Conservation (phyloP, 1,140 invertebrate species). For the Pseudomyrmex flavicornis region DNA sequence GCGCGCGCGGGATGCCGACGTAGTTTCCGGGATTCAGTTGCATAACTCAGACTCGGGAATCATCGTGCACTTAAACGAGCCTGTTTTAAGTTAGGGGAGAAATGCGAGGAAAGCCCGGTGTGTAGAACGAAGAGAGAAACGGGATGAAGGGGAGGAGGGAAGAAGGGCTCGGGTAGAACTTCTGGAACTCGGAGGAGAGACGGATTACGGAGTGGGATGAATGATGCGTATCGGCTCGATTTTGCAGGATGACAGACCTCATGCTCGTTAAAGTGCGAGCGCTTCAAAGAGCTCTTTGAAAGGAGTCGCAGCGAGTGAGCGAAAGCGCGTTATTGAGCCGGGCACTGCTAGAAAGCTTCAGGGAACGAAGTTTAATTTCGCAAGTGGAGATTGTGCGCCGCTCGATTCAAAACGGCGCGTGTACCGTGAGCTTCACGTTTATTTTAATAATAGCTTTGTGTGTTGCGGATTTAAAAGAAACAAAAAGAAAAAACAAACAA, state of each 20-base stretch:
- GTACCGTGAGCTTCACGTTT: conserved; percentile 26
- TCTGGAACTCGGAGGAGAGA: conserved; percentile 38
- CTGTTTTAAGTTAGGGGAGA: conserved; percentile 44
- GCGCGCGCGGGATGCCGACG: conserved; percentile 9
- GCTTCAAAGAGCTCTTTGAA: conserved; percentile 62
- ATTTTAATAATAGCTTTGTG: conserved; percentile 21
- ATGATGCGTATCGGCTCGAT: conserved; percentile 64
- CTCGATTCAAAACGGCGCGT: conserved; percentile 4
- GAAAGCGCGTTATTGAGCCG: conserved; percentile 52
- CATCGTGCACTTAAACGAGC: conserved; percentile 68
- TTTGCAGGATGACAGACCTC: conserved; percentile 44
- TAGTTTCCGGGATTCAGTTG: conserved; percentile 10
- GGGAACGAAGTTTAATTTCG: conserved; percentile 58
- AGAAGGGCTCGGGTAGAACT: conserved; percentile 30
- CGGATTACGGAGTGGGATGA: conserved; percentile 62
- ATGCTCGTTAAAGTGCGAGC: conserved; percentile 57
- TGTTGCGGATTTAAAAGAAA: background rate
- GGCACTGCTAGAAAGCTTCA: conserved; percentile 37
- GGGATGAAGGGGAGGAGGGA: background rate
- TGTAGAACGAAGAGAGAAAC: too few relatives aligned
- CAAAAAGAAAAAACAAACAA: background rate
- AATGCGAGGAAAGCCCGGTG: background rate
- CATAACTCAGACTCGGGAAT: conserved; percentile 41
- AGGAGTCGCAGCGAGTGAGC: conserved; percentile 18
- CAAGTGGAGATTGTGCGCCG: conserved; percentile 24